Conservation (phyloP, 2,113 vertebrate genomes). For the Leptodactylus fuscus region DNA sequence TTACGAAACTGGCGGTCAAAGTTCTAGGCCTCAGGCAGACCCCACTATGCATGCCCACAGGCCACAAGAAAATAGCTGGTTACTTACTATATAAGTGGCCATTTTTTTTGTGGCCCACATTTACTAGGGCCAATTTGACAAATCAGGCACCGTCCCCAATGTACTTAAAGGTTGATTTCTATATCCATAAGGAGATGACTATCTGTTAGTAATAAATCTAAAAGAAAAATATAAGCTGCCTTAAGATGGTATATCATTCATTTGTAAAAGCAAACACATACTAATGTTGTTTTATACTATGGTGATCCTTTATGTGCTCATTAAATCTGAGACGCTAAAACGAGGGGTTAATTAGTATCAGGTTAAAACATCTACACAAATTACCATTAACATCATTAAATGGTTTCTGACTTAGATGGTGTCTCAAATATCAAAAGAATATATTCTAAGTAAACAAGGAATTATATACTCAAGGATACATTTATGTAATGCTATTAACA, state of each 20-base stretch:
- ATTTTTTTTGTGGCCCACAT: too few relatives aligned
- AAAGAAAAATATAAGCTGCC: neutral
- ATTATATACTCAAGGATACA: neutral
- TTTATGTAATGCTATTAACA: neutral
- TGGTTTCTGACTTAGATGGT: neutral
- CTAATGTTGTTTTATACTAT: constrained; percentile 35
- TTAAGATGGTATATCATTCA: neutral
- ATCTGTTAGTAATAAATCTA: too few relatives aligned
- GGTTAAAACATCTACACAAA: constrained; percentile 18
- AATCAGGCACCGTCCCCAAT: too few relatives aligned
- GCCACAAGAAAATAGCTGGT: too few relatives aligned
- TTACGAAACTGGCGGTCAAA: too few relatives aligned
- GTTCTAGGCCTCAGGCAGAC: too few relatives aligned
- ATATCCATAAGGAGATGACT: too few relatives aligned
- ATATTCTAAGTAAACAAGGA: neutral
- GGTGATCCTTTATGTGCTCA: constrained; percentile 18
- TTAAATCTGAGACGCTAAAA: constrained; percentile 13
- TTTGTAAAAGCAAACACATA: neutral
- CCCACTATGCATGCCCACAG: too few relatives aligned
- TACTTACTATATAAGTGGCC: too few relatives aligned
- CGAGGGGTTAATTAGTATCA: constrained; percentile 24
- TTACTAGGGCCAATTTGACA: too few relatives aligned
- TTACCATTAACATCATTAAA: constrained; percentile 9
- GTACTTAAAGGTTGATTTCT: too few relatives aligned
- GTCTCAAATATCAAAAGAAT: neutral